Evolutionary conservation across 1,140 invertebrate species (phyloP).

Genomic region (Brachionus paranguensis): DNA sequence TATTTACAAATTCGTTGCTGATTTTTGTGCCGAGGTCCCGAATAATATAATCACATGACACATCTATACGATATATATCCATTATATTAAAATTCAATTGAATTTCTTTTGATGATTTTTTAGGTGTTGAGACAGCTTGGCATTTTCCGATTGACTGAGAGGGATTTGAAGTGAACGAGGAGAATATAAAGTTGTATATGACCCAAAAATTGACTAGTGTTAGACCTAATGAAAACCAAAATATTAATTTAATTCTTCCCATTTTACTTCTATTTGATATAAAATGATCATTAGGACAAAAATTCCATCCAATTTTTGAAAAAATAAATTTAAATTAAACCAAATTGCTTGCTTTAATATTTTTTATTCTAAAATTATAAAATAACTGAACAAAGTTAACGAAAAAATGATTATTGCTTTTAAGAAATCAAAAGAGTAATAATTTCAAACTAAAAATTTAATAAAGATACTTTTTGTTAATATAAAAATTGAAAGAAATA

Average conservation of each 20-base stretch:
- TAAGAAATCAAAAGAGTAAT: no score
- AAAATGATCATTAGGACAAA: background rate
- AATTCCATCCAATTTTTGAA: background rate
- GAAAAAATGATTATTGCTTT: background rate
- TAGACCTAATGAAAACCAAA: background rate
- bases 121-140: background rate
- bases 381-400: background rate
- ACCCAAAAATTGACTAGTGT: background rate
- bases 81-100: conserved; percentile 21
- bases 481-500: no score
- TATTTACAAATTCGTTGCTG: background rate
- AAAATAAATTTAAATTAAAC: background rate
- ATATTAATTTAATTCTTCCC: background rate
- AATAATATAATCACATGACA: conserved; percentile 25
- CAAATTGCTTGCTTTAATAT: background rate
- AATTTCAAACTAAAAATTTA: no score
- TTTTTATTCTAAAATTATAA: background rate
- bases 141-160: background rate
- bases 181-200: background rate
- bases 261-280: background rate
- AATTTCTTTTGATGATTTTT: background rate
- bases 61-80: conserved; percentile 29
- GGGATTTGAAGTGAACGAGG: background rate
- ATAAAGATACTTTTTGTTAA: no score
- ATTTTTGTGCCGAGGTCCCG: background rate